Percentiles rank a stretch among this genome's conserved stretches.
phyloP scores from a whole-genome alignment of 2,888 invertebrate species.

The Hemistola chrysoprasaria region DNA sequence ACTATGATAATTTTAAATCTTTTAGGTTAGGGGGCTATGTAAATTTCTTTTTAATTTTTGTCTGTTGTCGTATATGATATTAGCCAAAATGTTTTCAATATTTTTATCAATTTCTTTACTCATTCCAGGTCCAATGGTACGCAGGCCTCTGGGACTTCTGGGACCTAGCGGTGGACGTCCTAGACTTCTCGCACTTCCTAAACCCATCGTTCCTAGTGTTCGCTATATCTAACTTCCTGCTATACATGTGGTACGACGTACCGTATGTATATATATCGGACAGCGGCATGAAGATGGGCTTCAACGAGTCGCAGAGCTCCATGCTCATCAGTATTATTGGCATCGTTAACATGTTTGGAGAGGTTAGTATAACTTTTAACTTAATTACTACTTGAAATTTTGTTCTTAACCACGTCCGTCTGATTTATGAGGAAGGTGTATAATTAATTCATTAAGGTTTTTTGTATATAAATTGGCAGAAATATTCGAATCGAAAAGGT shows the following conservation, averaged over 20 bases:
- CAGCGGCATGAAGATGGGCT: slow-evolving; percentile 87
- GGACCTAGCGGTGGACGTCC: slow-evolving; percentile 88
- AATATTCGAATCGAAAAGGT: too few species aligned
- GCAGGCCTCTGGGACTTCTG: slow-evolving; percentile 89
- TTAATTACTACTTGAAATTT: too few species aligned
- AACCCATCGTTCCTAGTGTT: slow-evolving; percentile 89
- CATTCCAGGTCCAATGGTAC: slow-evolving; percentile 84
- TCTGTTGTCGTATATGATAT: too few species aligned
- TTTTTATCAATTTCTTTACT: not conserved
- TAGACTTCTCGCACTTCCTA: slow-evolving; percentile 90
- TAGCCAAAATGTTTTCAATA: not conserved
- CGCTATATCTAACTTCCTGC: slow-evolving; percentile 92
- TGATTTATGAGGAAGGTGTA: too few species aligned
- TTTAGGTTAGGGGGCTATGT: too few species aligned
- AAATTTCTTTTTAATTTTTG: too few species aligned
- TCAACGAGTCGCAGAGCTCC: slow-evolving; percentile 87
- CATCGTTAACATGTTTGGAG: slow-evolving; percentile 93
- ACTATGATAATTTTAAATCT: too few species aligned
- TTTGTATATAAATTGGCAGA: too few species aligned
- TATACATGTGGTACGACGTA: slow-evolving; percentile 96
- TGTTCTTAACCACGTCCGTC: too few species aligned
- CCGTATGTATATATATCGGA: slow-evolving; percentile 96
- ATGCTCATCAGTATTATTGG: slow-evolving; percentile 94
- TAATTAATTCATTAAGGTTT: too few species aligned
- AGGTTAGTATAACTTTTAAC: slow-evolving; percentile 80